Evolutionary conservation across 1,140 invertebrate species (phyloP), one percentile per base, ranked within the genome.

Genomic region (Saxidomus purpurata): DNA sequence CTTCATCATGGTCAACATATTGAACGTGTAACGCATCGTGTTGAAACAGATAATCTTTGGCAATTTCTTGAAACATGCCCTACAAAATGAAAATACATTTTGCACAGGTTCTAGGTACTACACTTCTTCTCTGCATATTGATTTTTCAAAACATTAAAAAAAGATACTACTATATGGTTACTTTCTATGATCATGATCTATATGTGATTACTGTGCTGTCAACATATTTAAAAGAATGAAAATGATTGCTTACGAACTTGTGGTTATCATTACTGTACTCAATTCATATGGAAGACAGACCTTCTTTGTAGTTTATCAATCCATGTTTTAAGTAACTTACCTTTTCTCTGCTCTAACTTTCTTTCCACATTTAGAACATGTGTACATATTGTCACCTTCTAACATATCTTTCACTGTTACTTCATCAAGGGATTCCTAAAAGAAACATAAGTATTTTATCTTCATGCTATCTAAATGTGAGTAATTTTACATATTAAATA

Each of bases 371-470:
- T 99, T 98, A 11, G 98, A 98, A 95, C 99, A 99, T 0, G 98
- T 99, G 95, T 99, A 99, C 98, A 99, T 99, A 94, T 99, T 99
- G 95, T 99, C 98, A 28, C 98, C 98, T 95, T 99, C 99, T 0
- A 99, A 95, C 25, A 98, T 99, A 94, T 99, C 98, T 94, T 99
- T 99, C 0, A 99, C 98, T 0, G 98, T 99, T 0, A 99, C 98
- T 96, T 99, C 98, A 95, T 99, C 98, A 9, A 99, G 96, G 36
- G 98, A 99, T 95, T 99, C 98, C 96, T 96, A 88, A 36, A 90
- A 52, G 28, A 6, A 63, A 4, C n/a, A 63, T 63, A 59, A 49
- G 8, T 8, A 11, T 49, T 22, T n/a, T n/a, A n/a, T n/a, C n/a
- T n/a, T n/a, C n/a, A n/a, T n/a, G n/a, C n/a, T n/a, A n/a, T n/a